Evolutionary conservation across 2,797 vertebrate species (phyloP).

Genomic region (Podargus strigoides): DNA sequence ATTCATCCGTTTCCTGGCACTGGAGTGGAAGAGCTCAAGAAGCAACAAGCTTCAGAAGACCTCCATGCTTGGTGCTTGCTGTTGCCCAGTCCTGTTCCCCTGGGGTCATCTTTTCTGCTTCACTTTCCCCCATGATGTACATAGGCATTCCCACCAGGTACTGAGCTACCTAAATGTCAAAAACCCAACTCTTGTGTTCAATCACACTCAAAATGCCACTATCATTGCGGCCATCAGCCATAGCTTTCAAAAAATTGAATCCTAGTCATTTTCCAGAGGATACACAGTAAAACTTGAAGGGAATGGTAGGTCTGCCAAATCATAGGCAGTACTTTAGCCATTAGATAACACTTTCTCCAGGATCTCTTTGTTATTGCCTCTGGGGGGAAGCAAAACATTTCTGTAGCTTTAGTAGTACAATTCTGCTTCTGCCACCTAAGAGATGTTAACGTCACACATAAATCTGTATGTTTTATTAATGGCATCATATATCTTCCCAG

Average conservation of each 20-base stretch:
- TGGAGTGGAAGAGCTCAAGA: neutral
- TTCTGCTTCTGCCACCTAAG: neutral
- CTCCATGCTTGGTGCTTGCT: neutral
- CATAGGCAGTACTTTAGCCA: neutral
- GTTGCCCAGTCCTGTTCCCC: neutral
- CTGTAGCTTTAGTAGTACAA: neutral
- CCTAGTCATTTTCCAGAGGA: neutral
- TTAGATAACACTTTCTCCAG: neutral
- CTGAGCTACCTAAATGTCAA: neutral
- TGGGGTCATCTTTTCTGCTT: neutral
- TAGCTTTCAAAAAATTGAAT: neutral
- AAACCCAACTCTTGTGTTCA: neutral
- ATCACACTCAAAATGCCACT: neutral
- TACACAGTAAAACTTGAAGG: neutral
- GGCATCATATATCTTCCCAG: constrained; percentile 5
- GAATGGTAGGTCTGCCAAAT: neutral
- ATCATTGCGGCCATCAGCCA: neutral
- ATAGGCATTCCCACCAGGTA: neutral
- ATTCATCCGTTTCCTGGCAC: neutral
- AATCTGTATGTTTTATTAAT: constrained; percentile 43
- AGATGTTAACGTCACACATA: neutral
- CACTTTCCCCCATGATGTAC: accelerated
- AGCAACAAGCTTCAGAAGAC: neutral
- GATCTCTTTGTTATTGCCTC: neutral
- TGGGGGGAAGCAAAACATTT: neutral